Conservation (phyloP, 2,113 vertebrate species). For the Trichechus manatus region DNA sequence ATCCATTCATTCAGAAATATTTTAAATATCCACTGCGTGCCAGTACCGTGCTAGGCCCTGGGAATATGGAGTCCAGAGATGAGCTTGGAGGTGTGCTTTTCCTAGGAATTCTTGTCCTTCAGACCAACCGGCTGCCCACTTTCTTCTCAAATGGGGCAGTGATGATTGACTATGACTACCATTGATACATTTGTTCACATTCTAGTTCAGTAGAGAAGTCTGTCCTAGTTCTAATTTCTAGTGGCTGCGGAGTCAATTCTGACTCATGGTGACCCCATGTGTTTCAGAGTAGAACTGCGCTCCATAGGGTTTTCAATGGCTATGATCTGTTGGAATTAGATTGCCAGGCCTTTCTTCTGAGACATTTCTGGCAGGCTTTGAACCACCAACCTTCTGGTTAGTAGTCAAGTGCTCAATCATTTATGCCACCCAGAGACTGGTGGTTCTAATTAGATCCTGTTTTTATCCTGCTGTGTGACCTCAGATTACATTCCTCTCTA, state of each 20-base stretch:
- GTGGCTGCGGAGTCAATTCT: not conserved
- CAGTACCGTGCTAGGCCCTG: not conserved
- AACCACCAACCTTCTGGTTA: not conserved
- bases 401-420: not conserved
- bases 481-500: not conserved
- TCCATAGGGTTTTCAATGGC: not conserved
- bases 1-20: not conserved
- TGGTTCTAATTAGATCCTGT: not conserved
- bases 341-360: not conserved
- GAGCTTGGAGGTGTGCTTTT: not conserved
- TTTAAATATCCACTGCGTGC: not conserved
- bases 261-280: not conserved
- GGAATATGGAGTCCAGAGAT: not conserved
- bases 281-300: not conserved
- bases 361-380: not conserved
- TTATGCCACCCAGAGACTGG: not conserved
- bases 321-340: not conserved
- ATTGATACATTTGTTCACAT: not conserved
- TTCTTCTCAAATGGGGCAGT: not conserved
- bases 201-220: not conserved
- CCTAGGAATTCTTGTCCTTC: not conserved
- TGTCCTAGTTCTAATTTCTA: not conserved
- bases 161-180: too few species aligned
- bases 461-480: not conserved
- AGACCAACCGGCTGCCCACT: not conserved